Percentiles rank a stretch among this genome's conserved stretches.
Evolutionary conservation across 2,113 vertebrate genomes (phyloP).

Genomic region (Saccopteryx bilineata): DNA sequence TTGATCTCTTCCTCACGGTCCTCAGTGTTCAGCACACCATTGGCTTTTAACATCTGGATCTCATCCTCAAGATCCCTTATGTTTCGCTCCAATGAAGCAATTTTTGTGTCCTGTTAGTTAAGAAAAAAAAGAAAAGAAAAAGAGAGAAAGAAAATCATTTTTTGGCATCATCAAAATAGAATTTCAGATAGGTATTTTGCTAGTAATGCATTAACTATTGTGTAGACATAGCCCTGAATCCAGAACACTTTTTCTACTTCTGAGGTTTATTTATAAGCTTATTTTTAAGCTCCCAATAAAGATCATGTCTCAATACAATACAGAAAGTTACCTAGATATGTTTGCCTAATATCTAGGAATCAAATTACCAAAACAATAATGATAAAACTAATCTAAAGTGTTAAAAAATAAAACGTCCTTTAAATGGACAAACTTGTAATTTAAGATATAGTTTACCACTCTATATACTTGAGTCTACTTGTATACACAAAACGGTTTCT

Average conservation of each 20-base stretch:
- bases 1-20: constrained; percentile 99
- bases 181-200: constrained; percentile 33
- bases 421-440: not conserved
- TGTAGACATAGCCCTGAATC: not conserved
- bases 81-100: constrained; percentile 98
- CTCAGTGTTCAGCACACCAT: constrained; percentile 96
- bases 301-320: not conserved
- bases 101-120: constrained; percentile 96
- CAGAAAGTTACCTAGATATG: not conserved
- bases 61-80: constrained; percentile 99
- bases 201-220: not conserved
- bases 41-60: constrained; percentile 99
- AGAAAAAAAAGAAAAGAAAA: not conserved
- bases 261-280: not conserved
- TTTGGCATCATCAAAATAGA: constrained; percentile 43
- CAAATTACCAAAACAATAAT: constrained; percentile 13
- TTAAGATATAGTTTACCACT: not conserved
- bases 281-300: constrained; percentile 39
- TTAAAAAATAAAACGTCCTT: not conserved
- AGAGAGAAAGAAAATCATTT: not conserved
- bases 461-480: constrained; percentile 19
- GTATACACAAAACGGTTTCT: constrained; percentile 40
- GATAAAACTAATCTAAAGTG: not conserved
- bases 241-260: constrained; percentile 4
- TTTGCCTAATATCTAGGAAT: constrained; percentile 14